Evolutionary conservation across 1,140 invertebrate species (phyloP), one percentile per base, ranked within the genome.

Genomic region (Temnothorax longispinosus): DNA sequence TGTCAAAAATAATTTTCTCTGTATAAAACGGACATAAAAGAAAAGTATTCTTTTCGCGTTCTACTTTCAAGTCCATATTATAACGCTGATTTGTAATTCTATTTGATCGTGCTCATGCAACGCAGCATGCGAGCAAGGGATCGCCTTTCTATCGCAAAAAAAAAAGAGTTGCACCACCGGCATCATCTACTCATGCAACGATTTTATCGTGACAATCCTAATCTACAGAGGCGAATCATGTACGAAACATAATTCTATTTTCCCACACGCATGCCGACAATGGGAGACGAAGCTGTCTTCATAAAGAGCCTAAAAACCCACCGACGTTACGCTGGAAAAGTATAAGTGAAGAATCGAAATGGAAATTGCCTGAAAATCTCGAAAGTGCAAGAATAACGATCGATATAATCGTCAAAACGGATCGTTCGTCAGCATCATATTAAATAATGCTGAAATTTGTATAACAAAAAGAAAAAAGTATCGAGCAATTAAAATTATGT

Each of bases 91-190:
- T 76, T 56, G 18, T 67, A 69, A 41, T 58, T 72, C 56, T 85
- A 88, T 54, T 56, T 52, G 2, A 88, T 47, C 38, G 52, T 71
- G 87, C 64, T 69, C 87, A 76, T 88, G 86, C 87, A 58, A n/a
- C 82, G 47, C 27, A 62, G 62, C 87, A 56, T 88, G 77, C 87
- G 77, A 88, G 62, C 76, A 62, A 71, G 41, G 54, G 54, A 72
- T 18, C 38, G 69, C 2, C 38, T 58, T 58, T 72, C 50, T 56
- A 56, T 81, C 44, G 38, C 50, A 67, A 54, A 69, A 67, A 80
- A 80, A 8, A 67, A 80, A 1, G 69, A 8, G 15, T 69, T 60
- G 21, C 35, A 32, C 18, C 18, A 58, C 60, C 74, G 27, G 54
- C 27, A 38, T 60, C 27, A 38, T 60, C 18, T 74, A 60, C n/a